phyloP scores from a whole-genome alignment of 2,113 vertebrate species.

The Rafetus swinhoei region DNA sequence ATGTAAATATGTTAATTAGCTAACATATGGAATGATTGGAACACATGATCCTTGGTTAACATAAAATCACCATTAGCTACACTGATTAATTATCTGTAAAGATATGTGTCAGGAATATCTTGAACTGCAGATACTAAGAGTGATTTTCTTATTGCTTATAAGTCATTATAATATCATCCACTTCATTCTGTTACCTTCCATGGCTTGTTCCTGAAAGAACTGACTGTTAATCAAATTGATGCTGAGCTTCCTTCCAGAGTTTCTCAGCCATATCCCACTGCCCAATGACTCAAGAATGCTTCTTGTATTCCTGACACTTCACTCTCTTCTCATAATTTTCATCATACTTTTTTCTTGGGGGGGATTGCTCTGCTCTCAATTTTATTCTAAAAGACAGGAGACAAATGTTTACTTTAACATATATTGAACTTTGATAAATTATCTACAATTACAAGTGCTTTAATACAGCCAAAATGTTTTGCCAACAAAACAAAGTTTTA shows the following conservation, averaged over 20 bases:
- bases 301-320: background rate
- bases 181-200: background rate
- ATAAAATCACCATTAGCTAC: background rate
- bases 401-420: background rate
- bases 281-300: background rate
- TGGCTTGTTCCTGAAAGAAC: background rate
- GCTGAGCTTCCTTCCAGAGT: background rate
- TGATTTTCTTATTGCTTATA: background rate
- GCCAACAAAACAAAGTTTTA: background rate
- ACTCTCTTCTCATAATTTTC: background rate
- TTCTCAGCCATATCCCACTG: background rate
- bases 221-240: no score
- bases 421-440: no score
- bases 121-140: background rate
- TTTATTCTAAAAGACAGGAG: background rate
- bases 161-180: background rate
- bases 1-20: background rate
- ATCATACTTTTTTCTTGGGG: background rate
- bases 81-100: background rate
- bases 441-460: background rate
- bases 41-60: background rate
- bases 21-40: background rate
- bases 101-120: rapidly evolving
- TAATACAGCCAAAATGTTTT: background rate
- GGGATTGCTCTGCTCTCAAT: background rate